A percentile compares a stretch with the other conserved stretches of the same genome.
phyloP scores from a whole-genome alignment of 2,113 vertebrate species.

The Calidris pygmaea region DNA sequence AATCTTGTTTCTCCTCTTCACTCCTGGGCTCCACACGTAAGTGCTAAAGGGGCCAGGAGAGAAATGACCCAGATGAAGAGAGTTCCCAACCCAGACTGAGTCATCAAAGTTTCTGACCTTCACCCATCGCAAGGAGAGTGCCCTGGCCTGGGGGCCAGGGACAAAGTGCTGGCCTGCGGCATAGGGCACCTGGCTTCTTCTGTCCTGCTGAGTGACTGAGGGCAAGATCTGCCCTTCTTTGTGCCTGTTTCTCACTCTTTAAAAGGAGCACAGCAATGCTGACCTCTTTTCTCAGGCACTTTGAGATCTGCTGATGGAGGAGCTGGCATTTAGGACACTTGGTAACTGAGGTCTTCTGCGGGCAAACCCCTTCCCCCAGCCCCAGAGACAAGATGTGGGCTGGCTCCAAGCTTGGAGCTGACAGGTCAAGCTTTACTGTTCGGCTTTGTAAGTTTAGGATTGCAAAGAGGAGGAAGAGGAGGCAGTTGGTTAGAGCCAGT shows the following conservation, averaged over 20 bases:
- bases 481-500: background rate
- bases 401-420: background rate
- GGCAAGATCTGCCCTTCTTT: background rate
- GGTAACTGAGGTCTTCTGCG: background rate
- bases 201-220: background rate
- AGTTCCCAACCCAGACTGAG: background rate
- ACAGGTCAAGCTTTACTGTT: background rate
- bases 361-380: background rate
- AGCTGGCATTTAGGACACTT: background rate
- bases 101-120: background rate
- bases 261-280: background rate
- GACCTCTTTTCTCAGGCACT: background rate
- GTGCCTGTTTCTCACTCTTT: background rate
- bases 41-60: background rate
- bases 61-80: background rate
- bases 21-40: background rate
- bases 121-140: background rate
- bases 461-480: background rate
- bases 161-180: fast-evolving
- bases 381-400: background rate
- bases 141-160: background rate
- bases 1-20: background rate
- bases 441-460: background rate
- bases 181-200: background rate
- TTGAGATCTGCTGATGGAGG: background rate